These are phyloP conservation scores for Bubo bubo DNA, from an alignment of 2,113 vertebrate species.

Conservation along the genomic window DNA sequence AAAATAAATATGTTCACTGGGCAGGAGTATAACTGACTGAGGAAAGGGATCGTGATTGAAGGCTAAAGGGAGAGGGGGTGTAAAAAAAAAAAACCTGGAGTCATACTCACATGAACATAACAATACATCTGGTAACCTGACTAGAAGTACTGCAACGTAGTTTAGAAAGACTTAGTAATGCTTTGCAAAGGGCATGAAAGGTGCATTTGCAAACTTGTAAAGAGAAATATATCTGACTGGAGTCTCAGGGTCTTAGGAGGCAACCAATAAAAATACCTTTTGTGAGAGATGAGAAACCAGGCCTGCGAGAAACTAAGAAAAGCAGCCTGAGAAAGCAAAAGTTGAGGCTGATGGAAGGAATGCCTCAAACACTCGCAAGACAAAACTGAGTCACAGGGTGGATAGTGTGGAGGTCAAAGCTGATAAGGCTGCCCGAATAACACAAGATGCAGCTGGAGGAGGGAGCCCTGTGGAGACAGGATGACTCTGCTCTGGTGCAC, in stretches of 20 bases:
- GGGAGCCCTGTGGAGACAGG: too few species aligned
- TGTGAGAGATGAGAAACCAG: too few species aligned
- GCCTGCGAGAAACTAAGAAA: too few species aligned
- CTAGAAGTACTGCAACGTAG: not conserved
- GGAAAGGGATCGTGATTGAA: not conserved
- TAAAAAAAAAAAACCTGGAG: too few species aligned
- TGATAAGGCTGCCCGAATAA: too few species aligned
- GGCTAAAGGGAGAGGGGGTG: accelerated
- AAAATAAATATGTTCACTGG: not conserved
- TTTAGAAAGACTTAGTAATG: not conserved
- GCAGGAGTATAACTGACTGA: not conserved
- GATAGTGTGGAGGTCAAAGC: too few species aligned
- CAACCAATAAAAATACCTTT: not conserved
- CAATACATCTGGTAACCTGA: accelerated
- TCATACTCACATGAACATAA: not conserved
- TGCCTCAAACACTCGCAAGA: too few species aligned
- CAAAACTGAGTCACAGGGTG: too few species aligned
- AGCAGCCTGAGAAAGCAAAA: too few species aligned
- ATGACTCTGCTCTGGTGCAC: too few species aligned
- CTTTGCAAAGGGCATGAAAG: not conserved
- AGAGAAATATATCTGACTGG: not conserved
- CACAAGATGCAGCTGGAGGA: too few species aligned
- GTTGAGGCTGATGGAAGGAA: too few species aligned
- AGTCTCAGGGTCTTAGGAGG: not conserved
- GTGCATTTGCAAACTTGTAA: not conserved